Evolutionary conservation across 2,888 invertebrate genomes (phyloP), one percentile per base, ranked within the genome.

Genomic region (Cryptocephalus primarius): DNA sequence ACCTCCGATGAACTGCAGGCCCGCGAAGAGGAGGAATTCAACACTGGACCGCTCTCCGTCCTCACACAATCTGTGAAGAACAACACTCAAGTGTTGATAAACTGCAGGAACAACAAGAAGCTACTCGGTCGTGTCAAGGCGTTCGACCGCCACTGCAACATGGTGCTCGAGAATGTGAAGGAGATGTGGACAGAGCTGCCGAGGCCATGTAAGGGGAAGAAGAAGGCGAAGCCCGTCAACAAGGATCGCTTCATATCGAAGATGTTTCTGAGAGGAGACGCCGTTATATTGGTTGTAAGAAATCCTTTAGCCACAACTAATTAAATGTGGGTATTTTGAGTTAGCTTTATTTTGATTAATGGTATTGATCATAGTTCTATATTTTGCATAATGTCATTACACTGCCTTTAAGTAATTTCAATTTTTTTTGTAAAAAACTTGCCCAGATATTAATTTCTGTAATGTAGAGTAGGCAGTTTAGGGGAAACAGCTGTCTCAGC

Each of bases 171-270:
- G 73, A 95, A 96, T 68, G 99, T 99, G 0, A 99, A 96, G 66
- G 99, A 99, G 75, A 97, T 99, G 94, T 99, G 99, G 99, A 96
- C 95, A 0, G 99, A 99, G 74, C 80, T 91, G 41, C 99, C 99
- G 2, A 81, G 94, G 57, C 88, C 93, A 31, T 96, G 96, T 32
- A 99, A 99, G 75, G 97, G 97, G 48, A 92, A 92, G 65, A 95
- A 94, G 75, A 88, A 87, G 73, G 82, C 85, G 0, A 91, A 91
- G 71, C 88, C 91, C n/a, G 90, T 91, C 0, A 90, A 89, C 67
- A 90, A 89, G 61, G 91, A 92, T 68, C 82, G 95, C 61, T 99
- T 92, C 69, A 97, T 99, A 60, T 90, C 95, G 1, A 99, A 99
- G 76, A 94, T 99, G 96, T 99, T 99, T 70, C 77, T 99, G 8